A percentile compares a stretch with the other conserved stretches of the same genome.
Evolutionary conservation across 1,140 invertebrate genomes (phyloP).

Genomic region (Drosophila ambigua): DNA sequence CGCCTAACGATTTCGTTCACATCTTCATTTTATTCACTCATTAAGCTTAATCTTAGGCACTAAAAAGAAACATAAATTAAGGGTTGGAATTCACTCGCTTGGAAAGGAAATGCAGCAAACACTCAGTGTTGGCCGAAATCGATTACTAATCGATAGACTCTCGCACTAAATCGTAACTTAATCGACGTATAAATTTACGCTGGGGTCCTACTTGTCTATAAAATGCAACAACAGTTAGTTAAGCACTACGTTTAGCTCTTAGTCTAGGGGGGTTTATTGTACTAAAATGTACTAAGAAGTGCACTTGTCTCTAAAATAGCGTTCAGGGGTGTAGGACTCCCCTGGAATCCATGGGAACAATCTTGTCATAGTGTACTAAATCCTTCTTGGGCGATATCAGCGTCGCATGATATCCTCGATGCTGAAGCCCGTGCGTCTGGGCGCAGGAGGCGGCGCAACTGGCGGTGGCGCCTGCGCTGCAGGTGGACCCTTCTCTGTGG

Average conservation of each 20-base stretch:
- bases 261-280: slow-evolving; percentile 40
- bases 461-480: slow-evolving; percentile 58
- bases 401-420: slow-evolving; percentile 90
- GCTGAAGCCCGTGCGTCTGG: slow-evolving; percentile 88
- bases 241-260: slow-evolving; percentile 19
- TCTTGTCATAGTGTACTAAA: slow-evolving; percentile 15
- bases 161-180: slow-evolving; percentile 41
- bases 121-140: slow-evolving; percentile 64
- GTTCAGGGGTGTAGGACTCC: background rate
- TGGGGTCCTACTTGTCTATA: slow-evolving; percentile 36
- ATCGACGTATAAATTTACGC: slow-evolving; percentile 17
- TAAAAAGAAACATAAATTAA: slow-evolving; percentile 72
- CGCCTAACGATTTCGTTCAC: slow-evolving; percentile 56
- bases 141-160: slow-evolving; percentile 65
- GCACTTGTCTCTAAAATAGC: slow-evolving; percentile 46
- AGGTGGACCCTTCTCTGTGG: slow-evolving; percentile 43
- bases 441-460: slow-evolving; percentile 80
- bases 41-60: slow-evolving; percentile 62
- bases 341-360: slow-evolving; percentile 4
- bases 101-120: slow-evolving; percentile 47
- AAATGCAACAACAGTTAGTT: slow-evolving; percentile 51
- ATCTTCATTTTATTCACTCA: slow-evolving; percentile 17
- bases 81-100: slow-evolving; percentile 49
- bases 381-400: slow-evolving; percentile 57
- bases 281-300: slow-evolving; percentile 26